Base-by-base conservation (phyloP, 2,888 invertebrate genomes). In the Helleia helle region DNA sequence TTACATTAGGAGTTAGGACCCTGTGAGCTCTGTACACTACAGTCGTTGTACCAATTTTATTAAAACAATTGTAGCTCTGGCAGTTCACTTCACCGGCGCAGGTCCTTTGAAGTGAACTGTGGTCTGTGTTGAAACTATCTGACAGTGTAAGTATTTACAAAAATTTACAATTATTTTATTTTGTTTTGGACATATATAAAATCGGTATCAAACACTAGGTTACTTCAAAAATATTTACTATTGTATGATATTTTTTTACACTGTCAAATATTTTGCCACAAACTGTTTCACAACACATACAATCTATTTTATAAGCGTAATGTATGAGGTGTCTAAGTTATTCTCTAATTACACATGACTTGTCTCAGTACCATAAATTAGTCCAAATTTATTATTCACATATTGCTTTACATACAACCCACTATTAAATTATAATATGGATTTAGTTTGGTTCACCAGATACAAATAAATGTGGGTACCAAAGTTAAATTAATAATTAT, bases 1-100 rank as follows among this genome's bases (percentile, higher is more conserved):
- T 65, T 74, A 74, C 58, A 59, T 69, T 72, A 76, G 70, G 66
- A 77, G 79, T 79, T 79, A 80, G 79, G 79, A 76, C 66, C 72
- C 62, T 70, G 70, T 62, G 56, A 57, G 57, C 50, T 46, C 45
- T 65, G 65, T 66, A 70, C 65, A 72, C 63, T 68, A 65, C n/a
- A 60, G 64, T 76, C 76, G 76, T 77, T 76, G 77, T 71, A 52
- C 48, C 47, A 44, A 44, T 43, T 47, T 49, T 49, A 42, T 50
- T 49, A 52, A 54, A 54, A 51, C 50, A 52, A 44, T 50, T 47
- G 44, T 46, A 36, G 53, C 51, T 51, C 49, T 50, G 50, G 47
- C 39, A 48, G 49, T 40, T 47, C 51, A 53, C 42, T 48, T 42
- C 48, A 42, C 42, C 29, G 17, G 7, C 36, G 14, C 36, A 4